phyloP scores from a whole-genome alignment of 2,113 vertebrate genomes.

The Heterotilapia buettikoferi region DNA sequence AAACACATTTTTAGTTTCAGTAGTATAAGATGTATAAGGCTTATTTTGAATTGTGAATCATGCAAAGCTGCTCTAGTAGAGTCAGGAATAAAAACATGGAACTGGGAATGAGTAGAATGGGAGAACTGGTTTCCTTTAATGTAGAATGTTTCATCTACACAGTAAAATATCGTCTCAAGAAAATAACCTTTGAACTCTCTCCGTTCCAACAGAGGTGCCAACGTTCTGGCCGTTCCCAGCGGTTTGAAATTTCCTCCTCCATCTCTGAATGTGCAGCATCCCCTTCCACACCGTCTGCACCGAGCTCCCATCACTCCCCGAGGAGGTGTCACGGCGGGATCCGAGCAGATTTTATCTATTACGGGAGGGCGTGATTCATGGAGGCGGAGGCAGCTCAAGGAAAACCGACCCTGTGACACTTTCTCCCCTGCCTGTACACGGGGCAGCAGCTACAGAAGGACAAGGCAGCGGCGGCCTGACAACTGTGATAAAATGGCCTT shows the following conservation, averaged over 20 bases:
- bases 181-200: not conserved
- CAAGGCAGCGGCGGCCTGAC: constrained; percentile 79
- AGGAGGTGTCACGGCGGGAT: constrained; percentile 3
- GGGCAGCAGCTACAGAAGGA: constrained; percentile 77
- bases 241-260: not conserved
- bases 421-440: constrained; percentile 54
- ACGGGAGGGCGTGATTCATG: constrained; percentile 62
- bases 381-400: constrained; percentile 65
- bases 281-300: not conserved
- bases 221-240: accelerated
- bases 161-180: accelerated
- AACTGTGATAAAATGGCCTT: constrained; percentile 97
- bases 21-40: accelerated
- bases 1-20: not conserved
- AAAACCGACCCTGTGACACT: constrained; percentile 72
- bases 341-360: constrained; percentile 57
- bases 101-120: not conserved
- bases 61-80: not conserved
- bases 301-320: constrained; percentile 15
- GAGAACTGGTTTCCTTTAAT: not conserved
- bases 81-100: not conserved
- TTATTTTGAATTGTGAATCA: not conserved
- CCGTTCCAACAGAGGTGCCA: not conserved
- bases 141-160: not conserved
- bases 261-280: not conserved